phyloP scores from a whole-genome alignment of 2,888 invertebrate species.

The Crioceris asparagi region DNA sequence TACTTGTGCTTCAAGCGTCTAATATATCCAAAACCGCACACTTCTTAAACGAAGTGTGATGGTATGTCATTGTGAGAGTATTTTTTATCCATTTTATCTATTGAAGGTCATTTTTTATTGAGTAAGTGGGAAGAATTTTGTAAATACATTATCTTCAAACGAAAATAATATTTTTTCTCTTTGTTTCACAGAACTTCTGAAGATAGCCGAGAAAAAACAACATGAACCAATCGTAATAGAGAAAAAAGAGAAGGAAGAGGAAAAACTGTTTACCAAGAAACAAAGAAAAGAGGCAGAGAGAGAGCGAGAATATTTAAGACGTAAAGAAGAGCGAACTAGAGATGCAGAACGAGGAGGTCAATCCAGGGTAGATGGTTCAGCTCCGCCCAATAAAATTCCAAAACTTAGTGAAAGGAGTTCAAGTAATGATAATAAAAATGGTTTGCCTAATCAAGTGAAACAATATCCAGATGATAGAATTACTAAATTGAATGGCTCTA shows the following conservation, averaged over 20 bases:
- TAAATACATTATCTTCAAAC: too few relatives aligned
- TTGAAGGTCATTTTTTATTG: too few relatives aligned
- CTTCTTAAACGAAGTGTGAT: too few relatives aligned
- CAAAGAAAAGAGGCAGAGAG: conserved; percentile 66
- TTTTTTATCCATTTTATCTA: neutral
- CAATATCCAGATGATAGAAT: too few relatives aligned
- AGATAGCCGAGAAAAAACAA: conserved; percentile 75
- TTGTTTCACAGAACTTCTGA: conserved; percentile 63
- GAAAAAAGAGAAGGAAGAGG: conserved; percentile 45
- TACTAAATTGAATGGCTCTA: too few relatives aligned
- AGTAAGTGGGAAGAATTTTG: too few relatives aligned
- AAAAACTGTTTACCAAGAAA: conserved; percentile 68
- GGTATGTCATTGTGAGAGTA: too few relatives aligned
- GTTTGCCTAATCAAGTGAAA: too few relatives aligned
- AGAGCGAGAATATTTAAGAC: conserved; percentile 55
- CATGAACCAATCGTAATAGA: conserved; percentile 61
- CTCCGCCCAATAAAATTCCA: neutral
- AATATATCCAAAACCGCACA: too few relatives aligned
- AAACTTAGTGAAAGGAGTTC: neutral
- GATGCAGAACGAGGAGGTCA: conserved; percentile 5
- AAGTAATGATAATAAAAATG: conserved; percentile 5
- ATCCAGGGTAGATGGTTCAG: neutral
- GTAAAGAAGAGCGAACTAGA: conserved; percentile 34
- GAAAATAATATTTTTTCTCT: conserved; percentile 21
- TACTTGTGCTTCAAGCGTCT: too few relatives aligned